These are phyloP conservation scores for Rallus crepitans DNA, from an alignment of 2,797 vertebrate genomes.

Conservation along the genomic window DNA sequence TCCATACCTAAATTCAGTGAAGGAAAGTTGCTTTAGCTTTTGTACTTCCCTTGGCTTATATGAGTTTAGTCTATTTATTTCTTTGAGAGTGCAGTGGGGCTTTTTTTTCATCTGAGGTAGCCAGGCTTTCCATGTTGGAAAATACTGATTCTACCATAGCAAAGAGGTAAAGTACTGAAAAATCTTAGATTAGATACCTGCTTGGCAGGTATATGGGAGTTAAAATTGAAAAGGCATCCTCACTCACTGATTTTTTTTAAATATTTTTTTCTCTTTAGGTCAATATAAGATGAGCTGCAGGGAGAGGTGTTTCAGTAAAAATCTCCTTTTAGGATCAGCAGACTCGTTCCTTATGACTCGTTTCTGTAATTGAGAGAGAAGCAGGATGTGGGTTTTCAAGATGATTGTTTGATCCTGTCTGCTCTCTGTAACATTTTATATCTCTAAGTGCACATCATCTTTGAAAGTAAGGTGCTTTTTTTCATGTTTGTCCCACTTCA, in stretches of 20 bases:
- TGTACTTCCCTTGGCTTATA: not conserved
- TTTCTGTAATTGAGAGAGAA: not conserved
- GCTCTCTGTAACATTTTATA: not conserved
- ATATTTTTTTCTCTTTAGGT: not conserved
- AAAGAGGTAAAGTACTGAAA: not conserved
- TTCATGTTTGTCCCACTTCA: constrained; percentile 13
- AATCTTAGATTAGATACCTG: not conserved
- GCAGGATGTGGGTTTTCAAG: constrained; percentile 58
- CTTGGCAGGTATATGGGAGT: not conserved
- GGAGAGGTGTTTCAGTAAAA: not conserved
- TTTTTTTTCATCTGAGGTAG: not conserved
- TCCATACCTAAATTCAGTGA: not conserved
- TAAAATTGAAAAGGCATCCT: not conserved
- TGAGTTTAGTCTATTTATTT: not conserved
- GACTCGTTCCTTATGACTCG: constrained; percentile 33
- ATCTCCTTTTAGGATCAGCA: constrained; percentile 6
- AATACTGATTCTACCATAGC: not conserved
- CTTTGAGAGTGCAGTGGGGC: not conserved
- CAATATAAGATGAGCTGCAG: not conserved
- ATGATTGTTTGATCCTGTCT: constrained; percentile 28
- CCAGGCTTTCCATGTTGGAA: not conserved
- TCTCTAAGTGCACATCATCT: not conserved
- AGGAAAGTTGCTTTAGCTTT: not conserved
- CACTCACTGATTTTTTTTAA: not conserved
- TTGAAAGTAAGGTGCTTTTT: not conserved